A percentile compares a stretch with the other conserved stretches of the same genome.
Conservation (phyloP, 2,888 invertebrate genomes). For the Acronicta alni region DNA sequence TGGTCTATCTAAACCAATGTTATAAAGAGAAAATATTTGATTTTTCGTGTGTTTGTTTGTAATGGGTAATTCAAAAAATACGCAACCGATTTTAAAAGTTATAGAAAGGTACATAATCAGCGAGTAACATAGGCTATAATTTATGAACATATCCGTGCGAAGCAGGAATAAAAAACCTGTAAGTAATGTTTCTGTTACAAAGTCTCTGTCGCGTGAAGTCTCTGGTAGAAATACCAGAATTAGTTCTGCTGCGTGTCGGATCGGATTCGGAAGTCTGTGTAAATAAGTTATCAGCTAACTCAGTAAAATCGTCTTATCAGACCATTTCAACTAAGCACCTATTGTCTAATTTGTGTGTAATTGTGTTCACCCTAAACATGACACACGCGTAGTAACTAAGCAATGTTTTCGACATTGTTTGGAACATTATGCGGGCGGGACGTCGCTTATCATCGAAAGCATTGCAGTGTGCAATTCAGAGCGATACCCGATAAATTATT, state of each 20-base stretch:
- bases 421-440: constrained; percentile 68
- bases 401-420: constrained; percentile 54
- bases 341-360: constrained; percentile 46
- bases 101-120: too few species aligned
- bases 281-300: neutral
- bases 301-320: constrained; percentile 13
- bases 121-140: too few species aligned
- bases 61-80: too few species aligned
- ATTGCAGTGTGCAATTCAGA: constrained; percentile 65
- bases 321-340: constrained; percentile 23
- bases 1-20: too few species aligned
- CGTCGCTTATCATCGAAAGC: constrained; percentile 64
- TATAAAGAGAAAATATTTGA: too few species aligned
- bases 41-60: too few species aligned
- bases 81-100: too few species aligned
- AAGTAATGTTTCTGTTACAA: too few species aligned
- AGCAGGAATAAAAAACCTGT: too few species aligned
- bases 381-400: constrained; percentile 36
- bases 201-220: too few species aligned
- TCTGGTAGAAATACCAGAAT: too few species aligned
- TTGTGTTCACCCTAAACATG: constrained; percentile 42
- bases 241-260: neutral
- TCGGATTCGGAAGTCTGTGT: neutral
- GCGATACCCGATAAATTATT: constrained; percentile 71
- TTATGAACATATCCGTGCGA: too few species aligned